A percentile compares a stretch with the other conserved stretches of the same genome.
Conservation (phyloP, 1,140 invertebrate species). For the Bilobella aurantiaca region DNA sequence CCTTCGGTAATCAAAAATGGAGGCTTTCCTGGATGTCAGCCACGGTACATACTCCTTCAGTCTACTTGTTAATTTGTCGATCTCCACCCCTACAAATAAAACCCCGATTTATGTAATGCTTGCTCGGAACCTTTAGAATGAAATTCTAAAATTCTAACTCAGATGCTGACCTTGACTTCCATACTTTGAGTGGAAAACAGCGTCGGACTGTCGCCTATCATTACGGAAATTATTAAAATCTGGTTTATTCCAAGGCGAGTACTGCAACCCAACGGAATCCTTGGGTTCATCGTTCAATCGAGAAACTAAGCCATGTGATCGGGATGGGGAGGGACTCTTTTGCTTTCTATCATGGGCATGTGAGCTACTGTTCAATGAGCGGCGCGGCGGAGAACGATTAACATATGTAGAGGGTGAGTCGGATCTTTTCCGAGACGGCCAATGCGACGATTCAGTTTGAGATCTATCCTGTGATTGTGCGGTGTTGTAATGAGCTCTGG, state of each 20-base stretch:
- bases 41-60: conserved; percentile 12
- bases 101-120: not conserved
- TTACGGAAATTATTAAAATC: too few species aligned
- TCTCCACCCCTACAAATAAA: not conserved
- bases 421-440: not conserved
- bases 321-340: not conserved
- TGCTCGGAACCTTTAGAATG: not conserved
- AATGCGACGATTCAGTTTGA: too few species aligned
- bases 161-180: not conserved
- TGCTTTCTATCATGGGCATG: not conserved
- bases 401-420: not conserved
- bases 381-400: not conserved
- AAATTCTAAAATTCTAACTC: not conserved
- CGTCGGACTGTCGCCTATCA: too few species aligned
- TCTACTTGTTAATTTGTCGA: not conserved
- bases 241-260: not conserved
- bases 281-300: not conserved
- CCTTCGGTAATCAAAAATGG: conserved; percentile 2
- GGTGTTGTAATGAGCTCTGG: not conserved
- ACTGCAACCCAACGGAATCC: too few species aligned
- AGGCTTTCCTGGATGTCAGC: not conserved
- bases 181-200: too few species aligned
- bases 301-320: not conserved
- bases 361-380: too few species aligned
- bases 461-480: too few species aligned